Percentiles rank a stretch among this genome's conserved stretches.
These are phyloP conservation scores for Catostomus latipinnis DNA, from an alignment of 2,797 vertebrate species.

Conservation along the genomic window DNA sequence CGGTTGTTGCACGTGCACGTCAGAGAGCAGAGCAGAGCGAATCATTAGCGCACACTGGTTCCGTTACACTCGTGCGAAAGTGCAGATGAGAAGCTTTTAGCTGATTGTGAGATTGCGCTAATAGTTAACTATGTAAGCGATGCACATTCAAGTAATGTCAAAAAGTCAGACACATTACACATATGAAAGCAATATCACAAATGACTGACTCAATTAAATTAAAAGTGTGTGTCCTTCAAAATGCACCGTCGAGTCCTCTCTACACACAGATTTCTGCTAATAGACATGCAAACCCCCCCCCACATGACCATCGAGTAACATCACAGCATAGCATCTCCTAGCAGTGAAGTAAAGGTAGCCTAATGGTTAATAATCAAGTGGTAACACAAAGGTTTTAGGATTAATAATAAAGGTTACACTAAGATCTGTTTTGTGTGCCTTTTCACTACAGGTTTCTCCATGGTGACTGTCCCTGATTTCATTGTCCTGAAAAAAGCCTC, in stretches of 20 bases:
- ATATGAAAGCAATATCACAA: background rate
- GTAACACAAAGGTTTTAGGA: conserved; percentile 3
- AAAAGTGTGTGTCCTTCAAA: conserved; percentile 31
- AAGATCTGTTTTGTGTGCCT: background rate
- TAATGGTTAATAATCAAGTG: background rate
- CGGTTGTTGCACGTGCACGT: too few species aligned
- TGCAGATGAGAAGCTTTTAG: too few species aligned
- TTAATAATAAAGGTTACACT: background rate
- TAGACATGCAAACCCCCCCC: conserved; percentile 26
- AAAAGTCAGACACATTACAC: conserved; percentile 19
- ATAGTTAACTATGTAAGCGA: background rate
- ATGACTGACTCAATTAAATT: conserved; percentile 34
- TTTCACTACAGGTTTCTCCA: background rate
- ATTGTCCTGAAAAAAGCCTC: conserved; percentile 2
- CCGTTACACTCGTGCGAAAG: too few species aligned
- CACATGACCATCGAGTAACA: conserved; percentile 16
- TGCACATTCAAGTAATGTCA: conserved; percentile 2
- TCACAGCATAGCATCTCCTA: background rate
- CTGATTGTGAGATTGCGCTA: too few species aligned
- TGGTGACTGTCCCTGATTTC: background rate
- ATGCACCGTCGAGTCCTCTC: conserved; percentile 7
- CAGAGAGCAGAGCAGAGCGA: too few species aligned
- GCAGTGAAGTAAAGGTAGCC: background rate
- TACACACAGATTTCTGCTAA: conserved; percentile 26
- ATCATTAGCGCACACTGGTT: too few species aligned